phyloP scores from a whole-genome alignment of 2,797 vertebrate genomes.

The Oophaga sylvatica region DNA sequence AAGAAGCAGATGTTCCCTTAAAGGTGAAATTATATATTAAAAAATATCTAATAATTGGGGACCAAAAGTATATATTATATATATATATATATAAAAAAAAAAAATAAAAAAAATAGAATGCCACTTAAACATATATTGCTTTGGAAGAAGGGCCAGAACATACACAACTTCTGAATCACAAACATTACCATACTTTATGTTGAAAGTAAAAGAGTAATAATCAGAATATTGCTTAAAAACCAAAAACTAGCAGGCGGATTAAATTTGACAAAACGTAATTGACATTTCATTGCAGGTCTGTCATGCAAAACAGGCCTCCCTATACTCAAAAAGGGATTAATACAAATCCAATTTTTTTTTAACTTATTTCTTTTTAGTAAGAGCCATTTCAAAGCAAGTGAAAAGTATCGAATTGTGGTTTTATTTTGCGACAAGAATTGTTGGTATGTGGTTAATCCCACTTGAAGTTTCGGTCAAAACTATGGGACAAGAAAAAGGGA shows the following conservation, averaged over 20 bases:
- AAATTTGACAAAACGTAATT: constrained; percentile 31
- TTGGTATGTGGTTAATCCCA: not conserved
- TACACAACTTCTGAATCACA: not conserved
- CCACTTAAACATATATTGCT: no score
- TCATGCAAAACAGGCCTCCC: not conserved
- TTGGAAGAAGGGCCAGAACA: not conserved
- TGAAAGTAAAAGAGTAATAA: not conserved
- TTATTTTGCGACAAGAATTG: not conserved
- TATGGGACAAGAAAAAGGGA: constrained; percentile 19
- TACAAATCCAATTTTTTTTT: not conserved
- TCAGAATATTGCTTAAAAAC: not conserved
- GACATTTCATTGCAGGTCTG: constrained; percentile 6
- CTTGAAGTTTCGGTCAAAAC: not conserved
- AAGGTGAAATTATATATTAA: not conserved
- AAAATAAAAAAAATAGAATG: not conserved
- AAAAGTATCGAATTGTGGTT: not conserved
- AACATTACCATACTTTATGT: constrained; percentile 18
- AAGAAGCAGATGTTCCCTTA: not conserved
- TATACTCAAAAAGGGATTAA: not conserved
- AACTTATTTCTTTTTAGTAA: not conserved
- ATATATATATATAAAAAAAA: not conserved
- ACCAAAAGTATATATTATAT: not conserved
- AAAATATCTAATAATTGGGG: not conserved
- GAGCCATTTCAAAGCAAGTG: not conserved
- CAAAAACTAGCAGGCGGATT: not conserved